Base-by-base conservation (phyloP, 2,113 vertebrate genomes). In the Erpornis zantholeuca region DNA sequence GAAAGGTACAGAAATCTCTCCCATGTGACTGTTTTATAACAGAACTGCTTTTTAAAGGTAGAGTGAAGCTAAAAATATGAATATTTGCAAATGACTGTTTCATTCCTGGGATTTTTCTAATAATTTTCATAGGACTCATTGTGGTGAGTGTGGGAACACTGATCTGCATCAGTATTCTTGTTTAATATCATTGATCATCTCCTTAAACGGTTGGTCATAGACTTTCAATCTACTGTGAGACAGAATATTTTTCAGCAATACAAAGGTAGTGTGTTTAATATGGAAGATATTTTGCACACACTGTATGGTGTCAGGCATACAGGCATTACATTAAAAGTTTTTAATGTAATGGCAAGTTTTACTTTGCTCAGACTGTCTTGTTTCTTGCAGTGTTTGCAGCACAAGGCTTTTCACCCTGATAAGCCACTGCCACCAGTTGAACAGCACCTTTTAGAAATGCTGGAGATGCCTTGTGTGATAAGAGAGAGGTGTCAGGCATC, bases 341-440 rank as follows among this genome's bases (percentile, higher is more conserved):
- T 68, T 76, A 52, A 77, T 59, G 7, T 12, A 81, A 69, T 27
- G 29, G 23, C 11, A 70, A 36, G 6, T 12, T 75, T 56, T 72
- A 38, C 6, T 78, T 23, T 78, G 14, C 36, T 92, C 53, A 68
- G 52, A 49, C 31, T 49, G 10, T 91, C 83, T 70, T 75, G 17
- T 93, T 89, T 97, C 60, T 94, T 69, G 40, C 97, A 99, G 99
- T 99, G 99, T 95, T 97, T 99, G 88, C 98, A 99, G 63, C 98
- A 99, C 96, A 98, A 99, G 69, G 99, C 97, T 49, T 97, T 99
- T 45, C 97, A 97, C 91, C 98, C 99, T 0, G 94, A 96, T 57
- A 97, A 98, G 17, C 98, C 98, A 13, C 97, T 99, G 70, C 99
- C 99, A 0, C 97, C 98, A 12, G 85, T 99, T 57, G 99, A 99